phyloP scores from a whole-genome alignment of 2,797 vertebrate genomes.

The Botia kubotai region DNA sequence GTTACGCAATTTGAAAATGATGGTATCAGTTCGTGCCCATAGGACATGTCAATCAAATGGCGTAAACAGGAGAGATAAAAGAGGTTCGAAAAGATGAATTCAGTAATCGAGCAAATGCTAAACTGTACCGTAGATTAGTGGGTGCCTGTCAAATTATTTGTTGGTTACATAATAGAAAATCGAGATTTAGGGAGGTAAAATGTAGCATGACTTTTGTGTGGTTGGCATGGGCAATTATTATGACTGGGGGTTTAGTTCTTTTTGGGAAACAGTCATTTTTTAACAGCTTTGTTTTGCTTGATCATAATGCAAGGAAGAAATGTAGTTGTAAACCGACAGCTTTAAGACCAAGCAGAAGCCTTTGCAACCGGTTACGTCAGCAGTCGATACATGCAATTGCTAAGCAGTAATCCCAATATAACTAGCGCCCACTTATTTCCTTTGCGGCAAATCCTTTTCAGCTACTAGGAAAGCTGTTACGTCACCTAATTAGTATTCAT shows the following conservation, averaged over 20 bases:
- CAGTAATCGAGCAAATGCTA: constrained; percentile 21
- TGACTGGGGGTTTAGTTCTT: too few species aligned
- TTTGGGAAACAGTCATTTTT: too few species aligned
- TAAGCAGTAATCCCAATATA: too few species aligned
- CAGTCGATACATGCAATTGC: neutral
- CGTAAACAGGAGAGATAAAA: constrained; percentile 10
- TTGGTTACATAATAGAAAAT: neutral
- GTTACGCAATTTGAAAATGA: constrained; percentile 71
- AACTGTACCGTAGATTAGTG: neutral
- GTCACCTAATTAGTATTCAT: neutral
- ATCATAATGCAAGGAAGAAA: too few species aligned
- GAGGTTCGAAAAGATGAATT: constrained; percentile 7
- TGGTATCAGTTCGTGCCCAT: constrained; percentile 60
- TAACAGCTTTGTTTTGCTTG: too few species aligned
- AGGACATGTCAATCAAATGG: constrained; percentile 40
- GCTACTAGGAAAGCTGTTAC: neutral
- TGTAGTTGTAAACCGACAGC: too few species aligned
- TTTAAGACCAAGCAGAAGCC: too few species aligned
- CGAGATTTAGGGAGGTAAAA: neutral
- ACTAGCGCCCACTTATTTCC: neutral
- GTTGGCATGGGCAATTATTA: too few species aligned
- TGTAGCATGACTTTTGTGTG: neutral
- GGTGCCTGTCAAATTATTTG: neutral
- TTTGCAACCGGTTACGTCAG: too few species aligned
- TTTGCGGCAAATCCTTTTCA: neutral